Evolutionary conservation across 2,888 invertebrate species (phyloP).

Genomic region (Drosophila parthenogenetica): DNA sequence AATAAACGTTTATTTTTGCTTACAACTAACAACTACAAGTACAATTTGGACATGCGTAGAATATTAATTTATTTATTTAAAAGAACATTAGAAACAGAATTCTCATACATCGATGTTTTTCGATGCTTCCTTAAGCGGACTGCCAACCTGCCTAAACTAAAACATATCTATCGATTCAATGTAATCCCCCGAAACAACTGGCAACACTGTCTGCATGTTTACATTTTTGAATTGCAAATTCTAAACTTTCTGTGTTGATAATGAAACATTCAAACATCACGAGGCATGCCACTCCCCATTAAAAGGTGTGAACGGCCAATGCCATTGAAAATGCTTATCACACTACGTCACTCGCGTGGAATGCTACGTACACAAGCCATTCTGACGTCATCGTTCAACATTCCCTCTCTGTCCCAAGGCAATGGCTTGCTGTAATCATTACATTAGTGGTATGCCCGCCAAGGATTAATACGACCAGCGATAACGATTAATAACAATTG

Average conservation of each 20-base stretch:
- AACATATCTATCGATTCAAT: constrained; percentile 26
- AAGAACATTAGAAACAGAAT: not conserved
- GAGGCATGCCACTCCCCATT: too few relatives aligned
- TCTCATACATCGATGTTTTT: too few relatives aligned
- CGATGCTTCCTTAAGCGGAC: constrained; percentile 8
- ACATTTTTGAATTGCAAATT: constrained; percentile 37
- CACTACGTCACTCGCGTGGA: too few relatives aligned
- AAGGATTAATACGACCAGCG: not conserved
- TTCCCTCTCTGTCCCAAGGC: not conserved
- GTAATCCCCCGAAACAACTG: constrained; percentile 31
- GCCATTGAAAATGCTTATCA: too few relatives aligned
- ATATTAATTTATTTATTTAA: too few relatives aligned
- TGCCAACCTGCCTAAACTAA: constrained; percentile 38
- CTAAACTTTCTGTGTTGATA: constrained; percentile 7
- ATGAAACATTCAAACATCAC: not conserved
- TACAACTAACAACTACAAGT: too few relatives aligned
- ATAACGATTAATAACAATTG: constrained; percentile 21
- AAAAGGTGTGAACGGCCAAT: not conserved
- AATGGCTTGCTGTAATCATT: not conserved
- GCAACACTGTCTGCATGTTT: constrained; percentile 36
- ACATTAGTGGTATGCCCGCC: not conserved
- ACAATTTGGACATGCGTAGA: too few relatives aligned
- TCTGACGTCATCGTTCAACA: not conserved
- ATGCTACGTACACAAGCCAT: not conserved
- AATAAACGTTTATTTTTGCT: too few relatives aligned